Conservation (phyloP, 2,888 invertebrate genomes). For the Standfussiana lucernea region DNA sequence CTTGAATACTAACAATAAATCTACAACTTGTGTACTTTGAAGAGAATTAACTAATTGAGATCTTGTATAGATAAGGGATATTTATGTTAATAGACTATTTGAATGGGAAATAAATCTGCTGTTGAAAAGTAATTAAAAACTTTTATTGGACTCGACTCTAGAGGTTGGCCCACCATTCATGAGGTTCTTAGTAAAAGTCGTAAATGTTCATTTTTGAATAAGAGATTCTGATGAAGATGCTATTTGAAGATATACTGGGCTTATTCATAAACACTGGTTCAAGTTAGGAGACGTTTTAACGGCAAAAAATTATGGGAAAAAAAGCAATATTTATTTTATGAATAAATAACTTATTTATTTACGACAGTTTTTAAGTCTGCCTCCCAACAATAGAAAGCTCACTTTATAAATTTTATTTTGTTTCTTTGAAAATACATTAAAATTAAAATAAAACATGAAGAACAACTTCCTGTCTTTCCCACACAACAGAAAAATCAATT, state of each 20-base stretch:
- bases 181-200: not conserved
- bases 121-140: conserved; percentile 39
- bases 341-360: too few species aligned
- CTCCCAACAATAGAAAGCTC: not conserved
- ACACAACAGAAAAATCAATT: conserved; percentile 38
- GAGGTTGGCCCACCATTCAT: not conserved
- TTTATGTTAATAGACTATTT: conserved; percentile 42
- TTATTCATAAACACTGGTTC: not conserved
- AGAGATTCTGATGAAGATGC: not conserved
- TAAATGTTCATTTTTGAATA: conserved; percentile 5
- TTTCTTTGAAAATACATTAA: not conserved
- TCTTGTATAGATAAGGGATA: conserved; percentile 28
- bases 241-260: not conserved
- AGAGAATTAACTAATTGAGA: conserved; percentile 27
- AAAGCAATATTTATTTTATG: too few species aligned
- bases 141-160: conserved; percentile 18
- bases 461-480: conserved; percentile 39
- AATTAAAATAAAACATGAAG: conserved; percentile 19
- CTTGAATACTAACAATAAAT: conserved; percentile 20
- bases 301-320: too few species aligned
- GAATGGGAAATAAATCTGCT: conserved; percentile 44
- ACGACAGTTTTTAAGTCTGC: not conserved
- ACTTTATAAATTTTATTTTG: not conserved
- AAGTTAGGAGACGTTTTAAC: not conserved
- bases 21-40: conserved; percentile 13